A percentile compares a stretch with the other conserved stretches of the same genome.
Evolutionary conservation across 2,888 invertebrate genomes (phyloP).

Genomic region (Cantharis rufa): DNA sequence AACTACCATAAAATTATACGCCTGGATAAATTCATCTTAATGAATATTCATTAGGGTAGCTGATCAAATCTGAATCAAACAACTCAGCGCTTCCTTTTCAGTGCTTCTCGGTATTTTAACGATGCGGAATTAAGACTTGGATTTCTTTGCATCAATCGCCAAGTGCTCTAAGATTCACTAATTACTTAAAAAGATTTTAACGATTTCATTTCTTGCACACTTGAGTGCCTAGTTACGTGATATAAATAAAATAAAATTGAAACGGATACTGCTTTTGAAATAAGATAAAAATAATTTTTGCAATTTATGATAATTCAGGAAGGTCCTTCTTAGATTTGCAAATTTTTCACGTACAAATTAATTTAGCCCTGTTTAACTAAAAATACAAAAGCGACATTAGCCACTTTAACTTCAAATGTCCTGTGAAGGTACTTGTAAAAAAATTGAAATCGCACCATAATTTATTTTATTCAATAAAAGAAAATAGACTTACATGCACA

Average conservation of each 20-base stretch:
- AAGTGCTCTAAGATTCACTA: background rate
- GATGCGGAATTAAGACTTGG: conserved; percentile 16
- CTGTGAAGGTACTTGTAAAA: too few species aligned
- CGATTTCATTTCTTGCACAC: background rate
- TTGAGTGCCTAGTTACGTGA: background rate
- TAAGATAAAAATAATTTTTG: background rate
- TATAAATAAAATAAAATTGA: background rate
- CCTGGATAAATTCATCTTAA: conserved; percentile 29
- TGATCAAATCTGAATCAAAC: conserved; percentile 45
- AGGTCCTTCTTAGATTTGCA: too few species aligned
- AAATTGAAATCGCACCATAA: too few species aligned
- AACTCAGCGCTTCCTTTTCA: conserved; percentile 41
- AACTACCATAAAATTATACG: conserved; percentile 32
- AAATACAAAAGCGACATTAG: too few species aligned
- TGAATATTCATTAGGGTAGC: conserved; percentile 45
- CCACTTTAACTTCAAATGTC: too few species aligned
- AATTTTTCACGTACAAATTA: too few species aligned
- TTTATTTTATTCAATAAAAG: too few species aligned
- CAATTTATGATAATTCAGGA: too few species aligned
- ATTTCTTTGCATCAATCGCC: background rate
- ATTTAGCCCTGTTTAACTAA: too few species aligned
- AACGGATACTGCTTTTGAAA: background rate
- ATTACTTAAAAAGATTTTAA: background rate
- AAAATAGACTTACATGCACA: too few species aligned
- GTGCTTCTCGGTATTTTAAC: conserved; percentile 33